Conservation (phyloP, 2,797 vertebrate genomes). For the Hoplostethus atlanticus region DNA sequence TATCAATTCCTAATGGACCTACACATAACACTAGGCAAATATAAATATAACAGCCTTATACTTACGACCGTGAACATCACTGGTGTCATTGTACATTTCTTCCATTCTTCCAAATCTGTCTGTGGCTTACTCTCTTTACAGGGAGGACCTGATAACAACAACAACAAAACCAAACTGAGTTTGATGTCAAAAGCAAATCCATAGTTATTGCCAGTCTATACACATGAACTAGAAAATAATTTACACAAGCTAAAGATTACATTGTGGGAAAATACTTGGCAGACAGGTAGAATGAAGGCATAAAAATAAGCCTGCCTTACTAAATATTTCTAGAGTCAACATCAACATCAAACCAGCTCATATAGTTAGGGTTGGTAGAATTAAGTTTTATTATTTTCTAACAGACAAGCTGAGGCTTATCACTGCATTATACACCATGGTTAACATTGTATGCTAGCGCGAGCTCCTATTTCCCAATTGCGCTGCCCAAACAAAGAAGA, state of each 20-base stretch:
- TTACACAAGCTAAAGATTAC: not conserved
- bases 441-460: not conserved
- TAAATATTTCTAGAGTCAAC: too few species aligned
- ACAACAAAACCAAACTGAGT: too few species aligned
- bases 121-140: conserved; percentile 5
- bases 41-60: conserved; percentile 9
- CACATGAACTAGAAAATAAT: not conserved
- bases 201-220: not conserved
- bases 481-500: conserved; percentile 11
- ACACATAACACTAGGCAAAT: too few species aligned
- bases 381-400: not conserved
- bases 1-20: too few species aligned
- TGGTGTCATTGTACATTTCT: conserved; percentile 9
- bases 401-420: not conserved
- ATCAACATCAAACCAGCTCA: too few species aligned
- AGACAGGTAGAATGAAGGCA: too few species aligned
- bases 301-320: too few species aligned
- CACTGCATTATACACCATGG: not conserved
- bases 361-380: too few species aligned
- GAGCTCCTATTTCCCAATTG: not conserved
- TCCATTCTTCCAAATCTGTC: conserved; percentile 56
- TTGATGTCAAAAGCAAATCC: not conserved
- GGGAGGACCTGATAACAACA: conserved; percentile 36
- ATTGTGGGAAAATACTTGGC: not conserved
- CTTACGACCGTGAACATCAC: conserved; percentile 53